A percentile compares a stretch with the other conserved stretches of the same genome.
These are phyloP conservation scores for Thryonomys swinderianus DNA, from an alignment of 2,113 vertebrate species.

Conservation along the genomic window DNA sequence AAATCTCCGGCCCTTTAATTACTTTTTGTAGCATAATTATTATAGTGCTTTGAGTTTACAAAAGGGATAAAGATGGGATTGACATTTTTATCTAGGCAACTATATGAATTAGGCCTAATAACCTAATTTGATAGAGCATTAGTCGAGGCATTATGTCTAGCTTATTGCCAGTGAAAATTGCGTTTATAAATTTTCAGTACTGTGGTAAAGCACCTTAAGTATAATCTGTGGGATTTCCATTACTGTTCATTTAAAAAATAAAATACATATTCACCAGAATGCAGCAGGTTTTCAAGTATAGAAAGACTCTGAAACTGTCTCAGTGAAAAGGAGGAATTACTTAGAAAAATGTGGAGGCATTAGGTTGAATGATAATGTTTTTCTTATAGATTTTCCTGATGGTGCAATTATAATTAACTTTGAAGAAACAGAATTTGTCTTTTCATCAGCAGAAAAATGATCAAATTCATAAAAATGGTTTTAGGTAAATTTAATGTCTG, in stretches of 20 bases:
- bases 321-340: not conserved
- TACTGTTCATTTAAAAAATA: conserved; percentile 34
- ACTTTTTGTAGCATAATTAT: not conserved
- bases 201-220: not conserved
- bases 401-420: conserved; percentile 44
- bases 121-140: not conserved
- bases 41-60: not conserved
- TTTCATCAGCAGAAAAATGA: conserved; percentile 54
- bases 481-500: conserved; percentile 57
- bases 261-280: conserved; percentile 23
- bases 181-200: not conserved
- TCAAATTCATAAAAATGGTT: conserved; percentile 44
- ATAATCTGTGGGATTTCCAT: conserved; percentile 30
- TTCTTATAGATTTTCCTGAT: not conserved
- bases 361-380: conserved; percentile 15
- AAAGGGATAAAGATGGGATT: not conserved
- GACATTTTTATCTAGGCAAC: not conserved
- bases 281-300: not conserved
- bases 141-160: not conserved
- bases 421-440: conserved; percentile 60
- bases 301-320: not conserved
- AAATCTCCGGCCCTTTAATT: too few species aligned
- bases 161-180: not conserved
- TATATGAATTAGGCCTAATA: not conserved
- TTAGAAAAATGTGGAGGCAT: not conserved